Conservation (phyloP, 2,888 invertebrate genomes). For the Cryptosula pallasiana region DNA sequence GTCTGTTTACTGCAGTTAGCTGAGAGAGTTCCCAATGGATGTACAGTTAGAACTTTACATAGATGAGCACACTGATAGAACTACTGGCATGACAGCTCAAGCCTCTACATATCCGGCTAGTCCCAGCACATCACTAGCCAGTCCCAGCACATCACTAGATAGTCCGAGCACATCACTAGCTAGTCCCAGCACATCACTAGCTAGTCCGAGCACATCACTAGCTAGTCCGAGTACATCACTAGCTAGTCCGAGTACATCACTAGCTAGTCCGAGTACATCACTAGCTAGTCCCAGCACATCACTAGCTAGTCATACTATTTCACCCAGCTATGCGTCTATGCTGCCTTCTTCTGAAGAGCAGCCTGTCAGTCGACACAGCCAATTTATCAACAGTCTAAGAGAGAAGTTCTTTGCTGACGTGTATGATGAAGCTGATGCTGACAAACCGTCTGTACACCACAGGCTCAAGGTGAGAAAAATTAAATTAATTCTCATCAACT, state of each 20-base stretch:
- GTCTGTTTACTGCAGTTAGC: too few relatives aligned
- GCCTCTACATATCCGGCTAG: too few relatives aligned
- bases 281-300: not conserved
- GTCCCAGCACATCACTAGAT: not conserved
- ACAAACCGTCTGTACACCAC: not conserved
- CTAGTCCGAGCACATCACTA: not conserved
- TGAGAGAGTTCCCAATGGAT: too few relatives aligned
- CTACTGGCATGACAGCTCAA: too few relatives aligned
- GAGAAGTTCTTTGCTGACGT: constrained; percentile 5
- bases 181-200: not conserved
- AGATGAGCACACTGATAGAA: too few relatives aligned
- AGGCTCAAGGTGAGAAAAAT: not conserved
- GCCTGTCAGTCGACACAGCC: not conserved
- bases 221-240: not conserved
- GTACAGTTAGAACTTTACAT: too few relatives aligned
- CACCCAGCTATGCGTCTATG: not conserved
- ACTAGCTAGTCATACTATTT: not conserved
- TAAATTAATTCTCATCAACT: too few relatives aligned
- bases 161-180: not conserved
- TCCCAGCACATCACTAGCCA: too few relatives aligned
- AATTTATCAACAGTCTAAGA: not conserved
- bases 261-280: not conserved
- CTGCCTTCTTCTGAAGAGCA: not conserved
- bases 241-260: not conserved
- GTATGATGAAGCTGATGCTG: not conserved